Conservation (phyloP, 2,888 invertebrate species). For the Rambutsinella grinnellia region DNA sequence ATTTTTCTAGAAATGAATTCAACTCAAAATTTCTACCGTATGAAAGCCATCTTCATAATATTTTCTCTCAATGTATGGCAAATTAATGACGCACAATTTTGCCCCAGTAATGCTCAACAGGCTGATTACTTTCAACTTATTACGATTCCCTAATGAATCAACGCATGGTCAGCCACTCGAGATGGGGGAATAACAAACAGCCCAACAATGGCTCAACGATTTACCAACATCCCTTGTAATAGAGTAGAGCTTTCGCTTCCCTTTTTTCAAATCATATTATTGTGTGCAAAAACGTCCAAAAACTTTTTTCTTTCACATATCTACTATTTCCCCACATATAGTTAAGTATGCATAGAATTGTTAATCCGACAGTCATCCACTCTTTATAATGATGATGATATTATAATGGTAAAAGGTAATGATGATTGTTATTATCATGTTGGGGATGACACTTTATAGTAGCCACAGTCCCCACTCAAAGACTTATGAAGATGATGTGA, state of each 20-base stretch:
- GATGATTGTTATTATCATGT: conserved; percentile 41
- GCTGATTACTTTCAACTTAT: not conserved
- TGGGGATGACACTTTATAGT: conserved; percentile 35
- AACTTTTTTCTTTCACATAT: too few species aligned
- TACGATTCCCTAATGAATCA: not conserved
- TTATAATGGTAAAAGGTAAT: conserved; percentile 20
- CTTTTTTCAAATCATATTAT: conserved; percentile 16
- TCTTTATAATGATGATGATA: conserved; percentile 1
- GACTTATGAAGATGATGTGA: not conserved
- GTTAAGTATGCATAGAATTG: not conserved
- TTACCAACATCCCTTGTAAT: not conserved
- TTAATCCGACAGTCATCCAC: not conserved
- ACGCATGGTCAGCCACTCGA: conserved; percentile 1
- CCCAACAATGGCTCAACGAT: not conserved
- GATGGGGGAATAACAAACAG: not conserved
- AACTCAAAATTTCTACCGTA: too few species aligned
- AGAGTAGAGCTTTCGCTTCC: conserved; percentile 22
- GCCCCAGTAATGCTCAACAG: conserved; percentile 28
- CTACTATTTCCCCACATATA: not conserved
- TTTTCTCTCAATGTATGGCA: not conserved
- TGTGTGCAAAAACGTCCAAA: too few species aligned
- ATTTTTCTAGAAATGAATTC: too few species aligned
- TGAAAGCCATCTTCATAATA: too few species aligned
- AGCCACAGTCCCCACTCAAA: not conserved
- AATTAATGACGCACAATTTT: not conserved